These are phyloP conservation scores for Steatocranus sp. DNA, from an alignment of 2,797 vertebrate species.

Conservation along the genomic window DNA sequence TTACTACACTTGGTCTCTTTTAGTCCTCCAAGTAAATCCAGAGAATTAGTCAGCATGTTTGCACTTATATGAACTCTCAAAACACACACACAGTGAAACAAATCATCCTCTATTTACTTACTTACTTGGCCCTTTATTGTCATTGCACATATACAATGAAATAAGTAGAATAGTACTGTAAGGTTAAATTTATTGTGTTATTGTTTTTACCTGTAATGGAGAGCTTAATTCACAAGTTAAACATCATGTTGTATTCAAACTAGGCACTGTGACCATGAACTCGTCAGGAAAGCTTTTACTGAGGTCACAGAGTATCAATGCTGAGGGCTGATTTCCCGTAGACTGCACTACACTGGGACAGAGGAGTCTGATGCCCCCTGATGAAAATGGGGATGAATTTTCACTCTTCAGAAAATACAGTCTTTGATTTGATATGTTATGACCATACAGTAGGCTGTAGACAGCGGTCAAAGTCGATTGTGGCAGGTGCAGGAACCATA, in stretches of 20 bases:
- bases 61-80: background rate
- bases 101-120: fast-evolving
- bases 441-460: background rate
- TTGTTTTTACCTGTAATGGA: background rate
- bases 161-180: background rate
- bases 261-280: background rate
- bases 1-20: background rate
- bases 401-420: background rate
- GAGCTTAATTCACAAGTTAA: background rate
- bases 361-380: background rate
- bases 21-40: background rate
- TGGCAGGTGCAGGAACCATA: background rate
- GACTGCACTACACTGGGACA: background rate
- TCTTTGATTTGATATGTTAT: background rate
- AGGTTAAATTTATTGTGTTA: background rate
- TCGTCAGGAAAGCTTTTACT: background rate
- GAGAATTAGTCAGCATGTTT: background rate
- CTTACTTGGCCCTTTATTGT: background rate
- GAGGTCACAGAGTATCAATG: background rate
- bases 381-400: background rate
- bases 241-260: background rate
- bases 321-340: fast-evolving
- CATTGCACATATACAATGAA: background rate
- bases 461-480: background rate
- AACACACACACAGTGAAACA: background rate